phyloP scores from a whole-genome alignment of 2,113 vertebrate genomes.

The Poecile atricapillus region DNA sequence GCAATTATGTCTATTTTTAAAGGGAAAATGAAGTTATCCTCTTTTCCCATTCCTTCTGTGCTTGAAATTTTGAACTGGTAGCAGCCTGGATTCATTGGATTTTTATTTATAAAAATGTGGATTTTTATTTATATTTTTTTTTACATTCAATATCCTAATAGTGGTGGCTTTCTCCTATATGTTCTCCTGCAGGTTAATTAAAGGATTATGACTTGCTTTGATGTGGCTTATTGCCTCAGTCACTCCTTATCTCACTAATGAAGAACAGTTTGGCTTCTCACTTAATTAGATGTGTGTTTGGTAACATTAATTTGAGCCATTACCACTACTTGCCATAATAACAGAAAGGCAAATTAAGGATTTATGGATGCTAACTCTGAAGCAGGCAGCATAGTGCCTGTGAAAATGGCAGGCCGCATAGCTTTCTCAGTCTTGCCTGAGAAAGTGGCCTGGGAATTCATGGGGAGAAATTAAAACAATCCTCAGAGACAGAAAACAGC shows the following conservation, averaged over 20 bases:
- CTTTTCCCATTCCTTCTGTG: not conserved
- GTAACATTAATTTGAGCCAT: not conserved
- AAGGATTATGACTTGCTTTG: not conserved
- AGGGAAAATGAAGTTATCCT: not conserved
- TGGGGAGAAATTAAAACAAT: too few species aligned
- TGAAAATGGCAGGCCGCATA: too few species aligned
- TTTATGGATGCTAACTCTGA: too few species aligned
- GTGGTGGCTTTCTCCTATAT: not conserved
- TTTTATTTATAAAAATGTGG: not conserved
- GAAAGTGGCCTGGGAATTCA: too few species aligned
- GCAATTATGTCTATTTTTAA: not conserved
- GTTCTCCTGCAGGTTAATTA: constrained; percentile 27
- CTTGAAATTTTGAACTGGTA: not conserved
- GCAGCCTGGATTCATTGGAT: not conserved
- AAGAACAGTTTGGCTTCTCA: not conserved
- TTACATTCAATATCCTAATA: not conserved
- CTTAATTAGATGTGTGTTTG: constrained; percentile 30
- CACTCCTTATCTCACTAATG: not conserved
- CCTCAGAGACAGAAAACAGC: too few species aligned
- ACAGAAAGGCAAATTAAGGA: not conserved
- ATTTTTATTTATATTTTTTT: not conserved
- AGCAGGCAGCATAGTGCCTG: too few species aligned
- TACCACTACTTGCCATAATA: not conserved
- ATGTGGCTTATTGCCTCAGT: not conserved
- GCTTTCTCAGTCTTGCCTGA: too few species aligned